Base-by-base conservation (phyloP, 2,888 invertebrate species). In the Diplazon laetatorius region DNA sequence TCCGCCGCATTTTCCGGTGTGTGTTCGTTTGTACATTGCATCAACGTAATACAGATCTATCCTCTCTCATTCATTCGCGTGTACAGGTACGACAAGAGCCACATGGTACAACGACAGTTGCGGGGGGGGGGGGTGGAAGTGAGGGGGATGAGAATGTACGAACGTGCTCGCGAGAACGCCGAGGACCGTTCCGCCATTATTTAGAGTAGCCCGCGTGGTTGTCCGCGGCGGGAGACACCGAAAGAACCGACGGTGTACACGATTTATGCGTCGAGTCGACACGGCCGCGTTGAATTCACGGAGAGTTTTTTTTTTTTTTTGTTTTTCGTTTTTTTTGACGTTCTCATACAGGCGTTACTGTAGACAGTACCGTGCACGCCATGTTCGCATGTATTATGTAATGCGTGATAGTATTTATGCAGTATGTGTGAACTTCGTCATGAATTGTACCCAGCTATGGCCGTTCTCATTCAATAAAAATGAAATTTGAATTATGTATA, bases 111-210 rank as follows among this genome's bases (percentile, higher is more conserved):
- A 20, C 10, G 42, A 35, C 10, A 3, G 18, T 18, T 20, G 69
- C 30, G 57, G 46, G 44, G 44, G 46, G 66, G 75, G 75, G 76
- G 76, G 57, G 75, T 65, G 22, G 71, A 71, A 25, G 30, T 5
- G 30, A 30, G 30, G 30, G n/a, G n/a, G n/a, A n/a, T 10, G 50
- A 50, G 30, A 25, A 62, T 63, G 60, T 78, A 75, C 65, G 75
- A 75, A 75, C 66, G 78, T 57, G 66, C 66, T 75, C 42, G 65
- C 57, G 68, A 62, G 75, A 55, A 62, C 14, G 65, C 65, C 37
- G 57, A 57, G 75, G 70, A 77, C 80, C 76, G 79, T 76, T 76
- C 71, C 80, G 74, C 80, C 79, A 84, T 84, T 84, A 85, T 85
- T 82, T 81, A 84, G 82, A 82, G 82, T 80, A 82, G 82, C 83